Evolutionary conservation across 2,797 vertebrate species (phyloP).

Genomic region (Lindbergichthys nudifrons): DNA sequence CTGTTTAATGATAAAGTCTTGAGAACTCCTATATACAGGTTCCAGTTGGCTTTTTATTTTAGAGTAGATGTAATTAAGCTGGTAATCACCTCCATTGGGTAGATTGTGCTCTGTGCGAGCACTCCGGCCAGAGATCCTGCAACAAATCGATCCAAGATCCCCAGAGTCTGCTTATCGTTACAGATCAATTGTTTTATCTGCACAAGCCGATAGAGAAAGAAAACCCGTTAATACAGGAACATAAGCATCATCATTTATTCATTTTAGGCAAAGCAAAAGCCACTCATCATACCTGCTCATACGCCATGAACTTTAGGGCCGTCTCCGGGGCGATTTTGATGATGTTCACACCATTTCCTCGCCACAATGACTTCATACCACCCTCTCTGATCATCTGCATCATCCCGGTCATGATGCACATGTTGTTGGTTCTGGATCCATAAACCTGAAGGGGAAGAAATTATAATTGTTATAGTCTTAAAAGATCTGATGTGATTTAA

Average conservation of each 20-base stretch:
- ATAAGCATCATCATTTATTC: rapidly evolving
- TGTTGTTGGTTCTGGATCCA: conserved; percentile 92
- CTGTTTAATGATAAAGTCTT: neutral
- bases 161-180: conserved; percentile 88
- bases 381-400: conserved; percentile 96
- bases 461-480: neutral
- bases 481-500: neutral
- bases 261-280: rapidly evolving
- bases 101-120: conserved; percentile 95
- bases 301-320: conserved; percentile 98
- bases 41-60: too few species aligned
- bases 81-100: conserved; percentile 94
- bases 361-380: conserved; percentile 90
- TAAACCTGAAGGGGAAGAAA: conserved; percentile 86
- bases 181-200: conserved; percentile 94
- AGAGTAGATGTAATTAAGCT: neutral
- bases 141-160: conserved; percentile 90
- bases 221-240: neutral
- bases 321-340: conserved; percentile 96
- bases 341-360: conserved; percentile 94
- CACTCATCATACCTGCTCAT: conserved; percentile 89
- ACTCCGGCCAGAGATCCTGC: conserved; percentile 94
- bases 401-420: conserved; percentile 94
- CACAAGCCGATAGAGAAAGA: neutral
- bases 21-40: neutral